Base-by-base conservation (phyloP, 2,113 vertebrate genomes). In the Festucalex cinctus region DNA sequence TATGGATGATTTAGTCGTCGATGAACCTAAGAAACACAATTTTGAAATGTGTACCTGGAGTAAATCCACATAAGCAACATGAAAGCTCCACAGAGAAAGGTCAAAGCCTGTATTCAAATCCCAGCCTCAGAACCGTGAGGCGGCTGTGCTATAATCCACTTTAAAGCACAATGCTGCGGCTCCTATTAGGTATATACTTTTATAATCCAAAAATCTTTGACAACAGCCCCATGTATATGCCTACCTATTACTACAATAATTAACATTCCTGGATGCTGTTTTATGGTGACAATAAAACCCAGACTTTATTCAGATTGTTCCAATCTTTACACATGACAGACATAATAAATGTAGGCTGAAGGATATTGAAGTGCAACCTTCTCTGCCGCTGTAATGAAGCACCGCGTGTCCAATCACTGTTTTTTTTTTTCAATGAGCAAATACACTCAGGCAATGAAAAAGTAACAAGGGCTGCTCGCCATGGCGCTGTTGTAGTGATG, bases 361-460 rank as follows among this genome's bases (percentile, higher is more conserved):
- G 36, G 35, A 39, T 39, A 22, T 61, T 61, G 13, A 20, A 37
- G 54, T 17, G 14, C 13, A 32, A 3, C 12, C 12, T 9, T 22
- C 13, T 17, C 8, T 43, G 60, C 60, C 22, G 22, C 12, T 22
- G 58, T 39, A 22, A 39, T 41, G 39, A 43, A 62, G 37, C 60
- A 9, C 13, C 37, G 60, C 8, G 39, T 16, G 14, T 62, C 37
- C 60, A 90, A 85, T 87, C 82, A 82, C 36, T 22, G 70, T 70
- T 63, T 49, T 53, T 28, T 54, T 79, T 73, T 83, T 82, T 43
- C 68, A 86, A 73, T 82, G 65, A 70, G 62, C 60, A 64, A 43
- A 68, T 60, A 37, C 68, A 76, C 57, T 62, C 81, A 68, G 57
- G 64, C 77, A 83, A 77, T 79, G 74, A 84, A 77, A 85, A 74